Evolutionary conservation across 2,888 invertebrate species (phyloP).

Genomic region (Achlya flavicornis): DNA sequence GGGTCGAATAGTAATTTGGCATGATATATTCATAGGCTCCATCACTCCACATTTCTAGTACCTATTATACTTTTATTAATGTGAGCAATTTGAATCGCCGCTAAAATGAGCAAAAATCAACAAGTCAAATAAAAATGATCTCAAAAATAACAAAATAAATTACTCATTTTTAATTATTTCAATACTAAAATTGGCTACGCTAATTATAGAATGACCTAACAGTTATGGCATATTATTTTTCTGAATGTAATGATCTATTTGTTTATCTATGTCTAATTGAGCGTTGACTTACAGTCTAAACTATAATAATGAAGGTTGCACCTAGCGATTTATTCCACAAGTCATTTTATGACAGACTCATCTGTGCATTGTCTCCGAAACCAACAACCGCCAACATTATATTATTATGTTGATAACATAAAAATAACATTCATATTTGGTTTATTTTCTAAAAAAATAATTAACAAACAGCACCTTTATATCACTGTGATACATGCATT

Average conservation of each 20-base stretch:
- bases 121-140: background rate
- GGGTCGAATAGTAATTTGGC: conserved; percentile 30
- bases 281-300: conserved; percentile 51
- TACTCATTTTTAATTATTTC: background rate
- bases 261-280: conserved; percentile 47
- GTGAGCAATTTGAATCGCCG: conserved; percentile 25
- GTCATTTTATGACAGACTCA: background rate
- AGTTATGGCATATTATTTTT: conserved; percentile 60
- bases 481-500: conserved; percentile 63
- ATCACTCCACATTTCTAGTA: conserved; percentile 18
- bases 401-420: conserved; percentile 30
- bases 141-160: background rate
- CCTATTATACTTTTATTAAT: background rate
- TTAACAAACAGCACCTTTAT: conserved; percentile 71
- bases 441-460: conserved; percentile 69
- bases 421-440: conserved; percentile 58
- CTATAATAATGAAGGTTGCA: conserved; percentile 39
- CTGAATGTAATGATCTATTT: conserved; percentile 31
- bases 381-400: background rate
- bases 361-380: background rate
- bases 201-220: conserved; percentile 33
- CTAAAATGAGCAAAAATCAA: conserved; percentile 22
- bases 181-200: background rate
- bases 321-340: background rate
- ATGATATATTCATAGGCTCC: conserved; percentile 22